Percentiles rank a stretch among this genome's conserved stretches.
phyloP scores from a whole-genome alignment of 2,888 invertebrate species.

The Melinaea marsaeus region DNA sequence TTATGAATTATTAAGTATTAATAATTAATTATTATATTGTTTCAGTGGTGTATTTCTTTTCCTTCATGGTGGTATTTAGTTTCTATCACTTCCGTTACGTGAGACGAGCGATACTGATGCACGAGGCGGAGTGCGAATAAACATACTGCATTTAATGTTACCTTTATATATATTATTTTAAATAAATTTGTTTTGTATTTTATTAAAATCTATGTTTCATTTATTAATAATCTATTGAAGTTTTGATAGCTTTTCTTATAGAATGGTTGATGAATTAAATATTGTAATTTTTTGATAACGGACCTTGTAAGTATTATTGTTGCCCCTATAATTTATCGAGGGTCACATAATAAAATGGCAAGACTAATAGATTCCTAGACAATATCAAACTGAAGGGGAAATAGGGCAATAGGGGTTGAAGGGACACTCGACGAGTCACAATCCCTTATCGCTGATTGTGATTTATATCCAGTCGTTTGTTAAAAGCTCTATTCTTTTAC shows the following conservation, averaged over 20 bases:
- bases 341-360: constrained; percentile 2
- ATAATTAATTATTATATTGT: constrained; percentile 24
- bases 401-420: background rate
- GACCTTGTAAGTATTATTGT: background rate
- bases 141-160: background rate
- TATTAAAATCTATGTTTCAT: no score
- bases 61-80: constrained; percentile 66
- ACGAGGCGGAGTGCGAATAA: constrained; percentile 61
- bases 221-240: no score
- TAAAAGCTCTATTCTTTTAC: background rate
- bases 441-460: constrained; percentile 25
- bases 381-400: constrained; percentile 1
- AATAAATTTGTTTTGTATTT: background rate
- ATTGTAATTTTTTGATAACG: no score
- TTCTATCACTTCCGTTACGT: constrained; percentile 73
- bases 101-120: constrained; percentile 64
- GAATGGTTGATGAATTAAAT: no score
- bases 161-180: background rate
- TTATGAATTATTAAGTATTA: background rate
- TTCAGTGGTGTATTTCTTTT: constrained; percentile 68
- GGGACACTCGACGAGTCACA: constrained; percentile 18
- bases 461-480: constrained; percentile 19
- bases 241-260: no score
- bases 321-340: background rate
- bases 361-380: constrained; percentile 4